Percentiles rank a stretch among this genome's conserved stretches.
Conservation (phyloP, 2,888 invertebrate genomes). For the Leptogaster cylindrica region DNA sequence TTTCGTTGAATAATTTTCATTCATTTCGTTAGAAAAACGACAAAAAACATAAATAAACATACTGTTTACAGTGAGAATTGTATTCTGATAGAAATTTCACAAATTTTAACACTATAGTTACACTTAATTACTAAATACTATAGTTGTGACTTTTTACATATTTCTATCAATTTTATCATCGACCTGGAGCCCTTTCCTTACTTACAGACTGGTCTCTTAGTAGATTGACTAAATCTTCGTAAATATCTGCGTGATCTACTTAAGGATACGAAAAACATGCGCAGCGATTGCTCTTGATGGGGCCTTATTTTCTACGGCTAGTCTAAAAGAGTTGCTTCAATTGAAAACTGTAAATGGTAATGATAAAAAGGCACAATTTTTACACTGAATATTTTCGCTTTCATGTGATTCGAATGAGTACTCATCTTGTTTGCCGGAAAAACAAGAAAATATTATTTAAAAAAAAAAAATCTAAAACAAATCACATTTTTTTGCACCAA, state of each 20-base stretch:
- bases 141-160: constrained; percentile 33
- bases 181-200: not conserved
- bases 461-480: too few species aligned
- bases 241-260: constrained; percentile 17
- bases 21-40: too few species aligned
- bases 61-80: too few species aligned
- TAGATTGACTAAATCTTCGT: constrained; percentile 1
- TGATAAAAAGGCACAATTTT: constrained; percentile 38
- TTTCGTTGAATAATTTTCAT: too few species aligned
- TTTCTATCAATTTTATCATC: not conserved
- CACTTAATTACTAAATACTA: constrained; percentile 31
- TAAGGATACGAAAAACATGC: constrained; percentile 8
- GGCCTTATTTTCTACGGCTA: constrained; percentile 6
- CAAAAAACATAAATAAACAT: too few species aligned
- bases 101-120: not conserved
- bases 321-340: constrained; percentile 10
- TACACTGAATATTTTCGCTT: constrained; percentile 38
- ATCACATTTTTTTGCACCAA: too few species aligned
- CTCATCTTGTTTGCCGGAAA: too few species aligned
- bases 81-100: not conserved
- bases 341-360: constrained; percentile 23
- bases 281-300: not conserved
- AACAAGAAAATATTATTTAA: too few species aligned
- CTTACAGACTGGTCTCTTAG: not conserved
- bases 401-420: not conserved